Conservation (phyloP, 1,140 invertebrate genomes). For the Aphidius gifuensis region DNA sequence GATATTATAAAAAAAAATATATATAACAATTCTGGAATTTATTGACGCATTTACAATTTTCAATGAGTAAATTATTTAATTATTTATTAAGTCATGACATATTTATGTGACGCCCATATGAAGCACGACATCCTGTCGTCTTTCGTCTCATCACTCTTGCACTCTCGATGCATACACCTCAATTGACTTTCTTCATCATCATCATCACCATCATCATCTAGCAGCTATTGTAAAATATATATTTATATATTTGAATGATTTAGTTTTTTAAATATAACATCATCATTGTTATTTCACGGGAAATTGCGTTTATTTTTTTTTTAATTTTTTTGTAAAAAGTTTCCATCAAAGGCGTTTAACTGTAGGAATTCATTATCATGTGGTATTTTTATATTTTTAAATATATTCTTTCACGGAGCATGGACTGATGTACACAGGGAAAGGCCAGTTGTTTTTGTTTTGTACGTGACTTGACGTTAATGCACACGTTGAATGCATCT, state of each 20-base stretch:
- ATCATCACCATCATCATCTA: too few species aligned
- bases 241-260: too few species aligned
- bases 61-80: slow-evolving; percentile 10
- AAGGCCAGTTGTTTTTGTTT: neutral
- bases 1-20: neutral
- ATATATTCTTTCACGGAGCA: slow-evolving; percentile 12
- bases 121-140: slow-evolving; percentile 11
- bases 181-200: slow-evolving; percentile 5
- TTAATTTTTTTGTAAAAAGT: neutral
- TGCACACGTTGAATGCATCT: slow-evolving; percentile 15
- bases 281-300: slow-evolving; percentile 3
- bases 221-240: too few species aligned
- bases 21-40: slow-evolving; percentile 1
- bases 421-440: neutral
- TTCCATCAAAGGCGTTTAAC: neutral
- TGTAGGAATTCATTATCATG: too few species aligned
- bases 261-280: too few species aligned
- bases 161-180: neutral
- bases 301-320: slow-evolving; percentile 9
- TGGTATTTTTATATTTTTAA: neutral
- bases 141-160: neutral
- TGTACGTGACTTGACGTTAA: slow-evolving; percentile 10
- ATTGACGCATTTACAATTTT: neutral
- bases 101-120: neutral
- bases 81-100: slow-evolving; percentile 8